These are phyloP conservation scores for Sminthurides aquaticus DNA, from an alignment of 2,888 invertebrate genomes.

Conservation along the genomic window DNA sequence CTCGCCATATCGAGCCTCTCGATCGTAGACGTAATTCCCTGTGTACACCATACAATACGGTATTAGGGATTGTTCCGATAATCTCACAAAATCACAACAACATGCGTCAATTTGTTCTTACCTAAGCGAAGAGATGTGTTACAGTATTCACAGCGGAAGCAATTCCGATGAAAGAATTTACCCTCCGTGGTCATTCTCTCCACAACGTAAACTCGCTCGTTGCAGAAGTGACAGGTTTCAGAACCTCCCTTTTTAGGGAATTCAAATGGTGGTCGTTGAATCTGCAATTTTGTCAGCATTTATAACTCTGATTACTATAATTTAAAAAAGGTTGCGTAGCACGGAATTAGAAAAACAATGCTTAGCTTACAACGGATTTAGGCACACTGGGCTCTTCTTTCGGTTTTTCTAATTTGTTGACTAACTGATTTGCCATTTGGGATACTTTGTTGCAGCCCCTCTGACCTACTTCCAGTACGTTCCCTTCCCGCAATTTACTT, in stretches of 20 bases:
- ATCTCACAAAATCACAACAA: no score
- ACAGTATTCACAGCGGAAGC: constrained; percentile 91
- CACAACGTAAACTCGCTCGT: constrained; percentile 85
- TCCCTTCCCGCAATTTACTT: constrained; percentile 69
- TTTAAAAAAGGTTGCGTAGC: neutral
- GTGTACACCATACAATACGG: constrained; percentile 16
- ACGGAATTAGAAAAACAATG: no score
- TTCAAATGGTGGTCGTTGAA: constrained; percentile 34
- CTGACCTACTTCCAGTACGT: constrained; percentile 57
- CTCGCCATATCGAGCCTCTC: constrained; percentile 60
- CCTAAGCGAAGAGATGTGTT: constrained; percentile 73
- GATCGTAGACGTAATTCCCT: constrained; percentile 64
- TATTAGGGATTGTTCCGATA: neutral
- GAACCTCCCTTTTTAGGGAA: constrained; percentile 61
- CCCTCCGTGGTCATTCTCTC: constrained; percentile 85
- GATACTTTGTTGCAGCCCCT: constrained; percentile 70
- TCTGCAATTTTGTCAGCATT: constrained; percentile 15
- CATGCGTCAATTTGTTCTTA: no score
- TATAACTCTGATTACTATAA: neutral
- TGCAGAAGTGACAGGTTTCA: constrained; percentile 79
- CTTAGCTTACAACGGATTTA: constrained; percentile 47
- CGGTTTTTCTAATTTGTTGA: constrained; percentile 39
- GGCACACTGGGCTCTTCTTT: constrained; percentile 50
- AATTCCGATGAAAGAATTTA: constrained; percentile 81
- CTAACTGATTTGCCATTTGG: constrained; percentile 67